phyloP scores from a whole-genome alignment of 2,797 vertebrate genomes.

The Rhabdophis nuchalis region DNA sequence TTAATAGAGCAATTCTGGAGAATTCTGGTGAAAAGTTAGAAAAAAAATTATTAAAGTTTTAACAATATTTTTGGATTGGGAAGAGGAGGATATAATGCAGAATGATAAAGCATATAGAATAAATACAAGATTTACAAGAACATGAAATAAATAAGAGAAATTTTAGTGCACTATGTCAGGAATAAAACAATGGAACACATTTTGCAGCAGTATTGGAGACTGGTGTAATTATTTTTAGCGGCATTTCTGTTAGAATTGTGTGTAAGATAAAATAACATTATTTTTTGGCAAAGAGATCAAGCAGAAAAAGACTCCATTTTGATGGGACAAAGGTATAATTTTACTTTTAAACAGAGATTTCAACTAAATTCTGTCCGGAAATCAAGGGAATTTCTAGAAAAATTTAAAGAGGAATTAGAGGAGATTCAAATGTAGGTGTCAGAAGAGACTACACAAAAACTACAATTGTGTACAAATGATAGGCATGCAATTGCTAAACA shows the following conservation, averaged over 20 bases:
- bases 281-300: neutral
- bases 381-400: neutral
- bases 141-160: neutral
- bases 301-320: neutral
- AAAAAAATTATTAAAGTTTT: neutral
- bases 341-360: neutral
- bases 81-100: neutral
- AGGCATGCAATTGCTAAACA: neutral
- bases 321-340: neutral
- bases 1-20: neutral
- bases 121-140: neutral
- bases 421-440: neutral
- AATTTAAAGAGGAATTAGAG: neutral
- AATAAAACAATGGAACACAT: neutral
- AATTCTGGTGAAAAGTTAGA: neutral
- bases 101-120: neutral
- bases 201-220: neutral
- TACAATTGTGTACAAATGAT: neutral
- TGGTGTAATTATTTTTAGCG: neutral
- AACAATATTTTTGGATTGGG: neutral
- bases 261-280: neutral
- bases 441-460: neutral
- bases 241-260: neutral
- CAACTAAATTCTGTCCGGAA: neutral
- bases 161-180: neutral